These are phyloP conservation scores for Cyprinodon variegatus DNA, from an alignment of 2,113 vertebrate genomes.

Conservation along the genomic window DNA sequence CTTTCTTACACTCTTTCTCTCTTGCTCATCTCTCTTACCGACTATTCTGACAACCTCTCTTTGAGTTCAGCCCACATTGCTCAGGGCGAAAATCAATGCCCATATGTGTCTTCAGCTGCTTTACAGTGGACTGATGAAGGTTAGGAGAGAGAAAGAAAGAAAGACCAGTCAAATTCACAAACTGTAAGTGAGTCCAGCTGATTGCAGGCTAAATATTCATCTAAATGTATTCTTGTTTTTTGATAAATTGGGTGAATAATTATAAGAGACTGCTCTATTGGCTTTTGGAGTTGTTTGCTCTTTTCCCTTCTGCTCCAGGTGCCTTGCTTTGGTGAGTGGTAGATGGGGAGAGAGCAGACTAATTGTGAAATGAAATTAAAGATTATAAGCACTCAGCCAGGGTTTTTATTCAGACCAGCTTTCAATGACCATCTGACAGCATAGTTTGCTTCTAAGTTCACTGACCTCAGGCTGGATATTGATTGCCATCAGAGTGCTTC, in stretches of 20 bases:
- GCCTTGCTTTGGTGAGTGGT: conserved; percentile 60
- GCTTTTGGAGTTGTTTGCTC: conserved; percentile 43
- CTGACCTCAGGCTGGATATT: conserved; percentile 68
- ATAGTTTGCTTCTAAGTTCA: conserved; percentile 50
- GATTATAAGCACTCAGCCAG: conserved; percentile 55
- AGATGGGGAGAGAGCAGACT: conserved; percentile 52
- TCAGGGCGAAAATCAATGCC: conserved; percentile 82
- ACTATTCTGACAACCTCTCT: conserved; percentile 72
- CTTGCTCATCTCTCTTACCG: conserved; percentile 45
- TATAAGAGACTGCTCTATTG: conserved; percentile 66
- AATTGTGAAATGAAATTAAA: conserved; percentile 73
- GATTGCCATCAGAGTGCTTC: conserved; percentile 63
- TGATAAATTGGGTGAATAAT: conserved; percentile 72
- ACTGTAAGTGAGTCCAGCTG: conserved; percentile 38
- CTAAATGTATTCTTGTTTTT: conserved; percentile 62
- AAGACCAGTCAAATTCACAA: conserved; percentile 53
- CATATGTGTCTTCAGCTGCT: conserved; percentile 81
- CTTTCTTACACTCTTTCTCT: conserved; percentile 50
- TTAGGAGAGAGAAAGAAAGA: conserved; percentile 56
- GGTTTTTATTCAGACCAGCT: conserved; percentile 51
- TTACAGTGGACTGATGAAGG: conserved; percentile 74
- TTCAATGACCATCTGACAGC: conserved; percentile 70
- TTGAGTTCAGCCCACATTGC: conserved; percentile 78
- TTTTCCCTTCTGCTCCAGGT: conserved; percentile 59
- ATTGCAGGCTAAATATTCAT: conserved; percentile 70